A percentile compares a stretch with the other conserved stretches of the same genome.
Evolutionary conservation across 2,888 invertebrate species (phyloP).

Genomic region (Dryococelus australis): DNA sequence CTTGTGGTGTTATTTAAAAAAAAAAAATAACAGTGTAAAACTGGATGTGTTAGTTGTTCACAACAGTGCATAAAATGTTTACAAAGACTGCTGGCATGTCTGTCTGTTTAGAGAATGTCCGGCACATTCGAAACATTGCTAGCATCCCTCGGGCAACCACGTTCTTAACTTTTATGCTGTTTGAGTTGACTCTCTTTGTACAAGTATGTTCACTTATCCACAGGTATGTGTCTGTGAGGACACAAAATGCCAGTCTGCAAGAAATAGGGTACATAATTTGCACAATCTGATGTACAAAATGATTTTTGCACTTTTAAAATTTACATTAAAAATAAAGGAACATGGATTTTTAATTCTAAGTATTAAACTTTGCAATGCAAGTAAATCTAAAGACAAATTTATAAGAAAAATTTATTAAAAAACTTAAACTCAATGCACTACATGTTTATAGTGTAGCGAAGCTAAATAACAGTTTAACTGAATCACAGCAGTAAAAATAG

Average conservation of each 20-base stretch:
- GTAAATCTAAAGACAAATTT: too few species aligned
- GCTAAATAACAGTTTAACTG: background rate
- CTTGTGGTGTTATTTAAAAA: constrained; percentile 44
- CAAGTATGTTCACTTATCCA: background rate
- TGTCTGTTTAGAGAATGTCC: constrained; percentile 2
- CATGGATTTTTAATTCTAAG: background rate
- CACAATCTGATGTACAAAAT: background rate
- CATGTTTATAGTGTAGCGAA: background rate
- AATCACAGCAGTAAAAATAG: too few species aligned
- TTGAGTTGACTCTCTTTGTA: background rate
- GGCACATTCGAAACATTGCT: background rate
- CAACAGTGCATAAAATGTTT: constrained; percentile 40
- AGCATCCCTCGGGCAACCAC: constrained; percentile 16
- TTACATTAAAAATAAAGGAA: background rate
- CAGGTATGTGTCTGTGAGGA: background rate
- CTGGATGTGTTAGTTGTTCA: constrained; percentile 42
- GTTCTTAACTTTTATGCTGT: background rate
- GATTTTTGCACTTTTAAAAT: background rate
- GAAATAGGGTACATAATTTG: background rate
- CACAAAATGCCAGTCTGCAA: background rate
- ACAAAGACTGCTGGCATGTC: background rate
- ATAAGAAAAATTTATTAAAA: background rate
- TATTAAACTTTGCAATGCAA: background rate
- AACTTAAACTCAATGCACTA: background rate
- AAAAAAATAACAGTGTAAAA: constrained; percentile 37